Conservation (phyloP, 2,113 vertebrate genomes). For the Paramormyrops kingsleyae region DNA sequence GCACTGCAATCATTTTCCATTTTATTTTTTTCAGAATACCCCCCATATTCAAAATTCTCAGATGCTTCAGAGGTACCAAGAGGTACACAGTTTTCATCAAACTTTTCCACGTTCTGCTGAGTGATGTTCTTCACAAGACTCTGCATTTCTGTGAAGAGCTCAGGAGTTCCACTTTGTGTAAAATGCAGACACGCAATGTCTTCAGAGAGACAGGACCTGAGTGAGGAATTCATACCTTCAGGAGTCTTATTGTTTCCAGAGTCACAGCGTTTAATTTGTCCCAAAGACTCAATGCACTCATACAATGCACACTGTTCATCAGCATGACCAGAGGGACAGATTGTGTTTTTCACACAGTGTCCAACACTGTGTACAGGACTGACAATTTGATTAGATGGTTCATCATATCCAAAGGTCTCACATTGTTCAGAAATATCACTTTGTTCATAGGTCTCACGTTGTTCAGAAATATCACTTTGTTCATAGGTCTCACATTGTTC, state of each 20-base stretch:
- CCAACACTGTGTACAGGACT: background rate
- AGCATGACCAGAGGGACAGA: background rate
- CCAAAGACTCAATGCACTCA: background rate
- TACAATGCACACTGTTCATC: background rate
- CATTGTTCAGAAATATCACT: background rate
- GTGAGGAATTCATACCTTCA: background rate
- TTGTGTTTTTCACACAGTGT: background rate
- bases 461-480: background rate
- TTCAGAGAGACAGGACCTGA: background rate
- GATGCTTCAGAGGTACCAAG: background rate
- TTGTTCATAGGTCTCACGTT: background rate
- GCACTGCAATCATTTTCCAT: background rate
- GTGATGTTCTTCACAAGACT: background rate
- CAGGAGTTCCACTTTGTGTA: background rate
- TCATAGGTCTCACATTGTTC: background rate
- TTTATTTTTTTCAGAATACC: constrained; percentile 1
- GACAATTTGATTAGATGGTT: background rate
- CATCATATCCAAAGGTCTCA: background rate
- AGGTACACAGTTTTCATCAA: background rate
- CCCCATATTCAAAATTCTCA: background rate
- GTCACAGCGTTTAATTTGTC: background rate
- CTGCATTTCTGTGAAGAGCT: background rate
- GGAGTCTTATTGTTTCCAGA: background rate
- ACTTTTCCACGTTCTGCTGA: background rate
- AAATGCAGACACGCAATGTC: background rate